Conservation (phyloP, 2,113 vertebrate genomes). For the Cairina moschata region DNA sequence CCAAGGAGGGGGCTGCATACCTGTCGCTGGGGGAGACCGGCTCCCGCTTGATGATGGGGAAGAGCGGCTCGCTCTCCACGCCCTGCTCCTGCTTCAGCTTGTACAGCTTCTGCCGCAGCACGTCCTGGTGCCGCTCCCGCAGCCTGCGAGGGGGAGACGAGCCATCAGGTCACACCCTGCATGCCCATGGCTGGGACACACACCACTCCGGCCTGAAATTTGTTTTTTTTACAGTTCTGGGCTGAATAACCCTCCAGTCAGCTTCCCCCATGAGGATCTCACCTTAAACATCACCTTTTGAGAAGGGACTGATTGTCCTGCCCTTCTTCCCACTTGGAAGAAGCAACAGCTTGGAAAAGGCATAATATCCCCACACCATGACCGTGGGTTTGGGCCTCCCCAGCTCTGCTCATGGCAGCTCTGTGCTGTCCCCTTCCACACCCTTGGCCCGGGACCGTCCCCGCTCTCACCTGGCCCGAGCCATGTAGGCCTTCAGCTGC, state of each 20-base stretch:
- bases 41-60: conserved; percentile 92
- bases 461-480: conserved; percentile 86
- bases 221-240: not conserved
- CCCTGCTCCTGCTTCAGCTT: conserved; percentile 98
- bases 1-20: not conserved
- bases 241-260: not conserved
- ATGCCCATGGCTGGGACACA: not conserved
- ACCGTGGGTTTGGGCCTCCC: not conserved
- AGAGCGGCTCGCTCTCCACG: conserved; percentile 92
- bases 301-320: not conserved
- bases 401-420: accelerated
- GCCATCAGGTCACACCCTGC: accelerated
- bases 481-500: conserved; percentile 96
- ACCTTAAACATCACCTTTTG: not conserved
- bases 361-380: not conserved
- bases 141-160: conserved; percentile 73
- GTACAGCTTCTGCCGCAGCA: conserved; percentile 95
- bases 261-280: not conserved
- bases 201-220: accelerated
- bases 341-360: not conserved
- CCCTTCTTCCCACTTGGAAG: not conserved
- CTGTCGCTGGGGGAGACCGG: conserved; percentile 63
- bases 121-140: conserved; percentile 95
- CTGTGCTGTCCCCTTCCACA: not conserved
- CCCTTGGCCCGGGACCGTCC: not conserved